phyloP scores from a whole-genome alignment of 2,888 invertebrate genomes.

The Hypena proboscidalis region DNA sequence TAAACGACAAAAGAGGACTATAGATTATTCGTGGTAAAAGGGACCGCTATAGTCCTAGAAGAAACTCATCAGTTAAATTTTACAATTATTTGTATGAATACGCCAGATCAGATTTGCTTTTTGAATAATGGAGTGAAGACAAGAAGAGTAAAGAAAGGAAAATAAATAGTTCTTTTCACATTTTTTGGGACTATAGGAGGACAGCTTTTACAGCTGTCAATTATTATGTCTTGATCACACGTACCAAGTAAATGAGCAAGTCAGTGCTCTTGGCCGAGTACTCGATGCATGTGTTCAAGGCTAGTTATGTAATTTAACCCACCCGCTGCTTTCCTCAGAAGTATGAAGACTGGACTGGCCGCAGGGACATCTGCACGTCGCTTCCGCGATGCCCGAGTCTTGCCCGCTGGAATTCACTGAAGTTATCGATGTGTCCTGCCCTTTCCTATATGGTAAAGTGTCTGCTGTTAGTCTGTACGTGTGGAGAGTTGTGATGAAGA shows the following conservation, averaged over 20 bases:
- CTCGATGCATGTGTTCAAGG: not conserved
- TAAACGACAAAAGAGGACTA: no score
- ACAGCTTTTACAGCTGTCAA: no score
- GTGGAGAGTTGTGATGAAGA: constrained; percentile 22
- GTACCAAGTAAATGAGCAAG: not conserved
- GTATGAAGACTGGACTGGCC: constrained; percentile 88
- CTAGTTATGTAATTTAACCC: constrained; percentile 34
- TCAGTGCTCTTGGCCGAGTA: not conserved
- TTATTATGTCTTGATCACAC: not conserved
- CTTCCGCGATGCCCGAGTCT: constrained; percentile 90
- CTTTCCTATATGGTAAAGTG: constrained; percentile 67
- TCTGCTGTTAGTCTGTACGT: constrained; percentile 40
- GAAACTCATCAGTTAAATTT: no score
- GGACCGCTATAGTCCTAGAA: no score
- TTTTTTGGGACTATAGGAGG: no score
- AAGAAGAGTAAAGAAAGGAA: no score
- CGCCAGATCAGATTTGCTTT: no score
- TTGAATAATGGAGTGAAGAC: no score
- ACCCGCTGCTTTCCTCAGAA: constrained; percentile 90
- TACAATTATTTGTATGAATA: no score
- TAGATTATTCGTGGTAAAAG: no score
- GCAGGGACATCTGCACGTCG: constrained; percentile 84
- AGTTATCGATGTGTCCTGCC: constrained; percentile 90
- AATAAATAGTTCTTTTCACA: no score
- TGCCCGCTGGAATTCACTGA: constrained; percentile 93